Evolutionary conservation across 2,113 vertebrate species (phyloP).

Genomic region (Eleginops maclovinus): DNA sequence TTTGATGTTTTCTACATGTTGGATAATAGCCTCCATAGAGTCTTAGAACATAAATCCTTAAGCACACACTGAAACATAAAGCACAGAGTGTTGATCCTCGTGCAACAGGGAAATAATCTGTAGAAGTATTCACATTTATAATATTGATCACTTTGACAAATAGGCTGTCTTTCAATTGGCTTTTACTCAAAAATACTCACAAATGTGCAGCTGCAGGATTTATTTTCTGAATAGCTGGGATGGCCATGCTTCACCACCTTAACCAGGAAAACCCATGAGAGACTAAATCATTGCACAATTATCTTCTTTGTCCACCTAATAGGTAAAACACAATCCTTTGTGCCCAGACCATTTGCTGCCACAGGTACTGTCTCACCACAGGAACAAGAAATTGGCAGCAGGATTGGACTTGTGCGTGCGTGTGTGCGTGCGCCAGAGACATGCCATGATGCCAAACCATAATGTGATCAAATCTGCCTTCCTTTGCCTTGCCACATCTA

Average conservation of each 20-base stretch:
- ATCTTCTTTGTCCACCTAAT: constrained; percentile 13
- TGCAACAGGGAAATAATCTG: neutral
- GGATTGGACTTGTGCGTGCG: constrained; percentile 9
- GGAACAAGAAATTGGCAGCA: constrained; percentile 37
- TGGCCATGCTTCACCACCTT: neutral
- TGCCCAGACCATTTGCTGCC: constrained; percentile 31
- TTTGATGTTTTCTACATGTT: constrained; percentile 5
- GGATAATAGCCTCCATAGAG: neutral
- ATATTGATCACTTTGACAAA: constrained; percentile 5
- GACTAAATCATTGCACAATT: constrained; percentile 15
- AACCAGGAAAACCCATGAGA: constrained; percentile 18
- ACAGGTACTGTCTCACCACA: constrained; percentile 33
- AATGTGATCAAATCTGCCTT: constrained; percentile 49
- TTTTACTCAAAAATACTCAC: neutral
- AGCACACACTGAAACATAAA: neutral
- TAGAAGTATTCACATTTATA: neutral
- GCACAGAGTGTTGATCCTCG: neutral
- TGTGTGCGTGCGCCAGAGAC: constrained; percentile 28
- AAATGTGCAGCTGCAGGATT: neutral
- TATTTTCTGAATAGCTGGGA: neutral
- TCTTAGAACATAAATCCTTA: neutral
- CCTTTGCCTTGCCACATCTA: constrained; percentile 29
- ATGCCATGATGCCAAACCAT: constrained; percentile 18
- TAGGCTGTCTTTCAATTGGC: neutral
- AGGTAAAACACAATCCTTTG: constrained; percentile 28